Base-by-base conservation (phyloP, 2,888 invertebrate genomes). In the Hipparchia semele region DNA sequence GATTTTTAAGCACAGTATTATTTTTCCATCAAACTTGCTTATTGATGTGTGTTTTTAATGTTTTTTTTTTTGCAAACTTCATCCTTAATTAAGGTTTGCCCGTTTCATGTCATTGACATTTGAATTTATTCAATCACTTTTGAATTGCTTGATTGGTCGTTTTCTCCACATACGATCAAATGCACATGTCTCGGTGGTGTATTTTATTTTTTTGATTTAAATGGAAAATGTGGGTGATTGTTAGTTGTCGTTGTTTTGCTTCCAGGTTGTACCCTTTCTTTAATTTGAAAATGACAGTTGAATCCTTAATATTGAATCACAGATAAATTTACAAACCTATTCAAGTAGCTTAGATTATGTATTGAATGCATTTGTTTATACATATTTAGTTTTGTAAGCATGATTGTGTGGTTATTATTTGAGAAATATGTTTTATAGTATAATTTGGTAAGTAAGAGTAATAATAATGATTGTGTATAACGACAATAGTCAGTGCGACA, bases 241-340 rank as follows among this genome's bases (percentile, higher is more conserved):
- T 89, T 88, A 90, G 90, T 87, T 91, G 91, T 91, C 91, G 90
- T 91, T 91, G 88, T 91, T 89, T 91, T 91, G 88, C 88, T 89
- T 92, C 94, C 94, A 94, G 94, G 94, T 91, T 93, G 91, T 90
- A 91, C 91, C 92, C 89, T 90, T 88, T 88, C 81, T 85, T 84
- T 86, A 83, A 79, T 82, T 83, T 79, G 74, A 77, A 79, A 77
- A 75, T 77, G 76, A 81, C 76, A 82, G 78, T 80, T 72, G 77
- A 81, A 75, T 76, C 75, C 77, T 79, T 77, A 80, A 79, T 77
- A 80, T 84, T 39, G 56, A 85, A 87, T 86, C 92, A 94, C 94
- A 94, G 94, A 94, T 94, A 94, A 94, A 94, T 94, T 94, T 94
- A 94, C 92, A 88, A 82, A 80, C 81, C 82, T 83, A 81, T 83